These are phyloP conservation scores for Galendromus occidentalis DNA, from an alignment of 1,140 invertebrate species.

Conservation along the genomic window DNA sequence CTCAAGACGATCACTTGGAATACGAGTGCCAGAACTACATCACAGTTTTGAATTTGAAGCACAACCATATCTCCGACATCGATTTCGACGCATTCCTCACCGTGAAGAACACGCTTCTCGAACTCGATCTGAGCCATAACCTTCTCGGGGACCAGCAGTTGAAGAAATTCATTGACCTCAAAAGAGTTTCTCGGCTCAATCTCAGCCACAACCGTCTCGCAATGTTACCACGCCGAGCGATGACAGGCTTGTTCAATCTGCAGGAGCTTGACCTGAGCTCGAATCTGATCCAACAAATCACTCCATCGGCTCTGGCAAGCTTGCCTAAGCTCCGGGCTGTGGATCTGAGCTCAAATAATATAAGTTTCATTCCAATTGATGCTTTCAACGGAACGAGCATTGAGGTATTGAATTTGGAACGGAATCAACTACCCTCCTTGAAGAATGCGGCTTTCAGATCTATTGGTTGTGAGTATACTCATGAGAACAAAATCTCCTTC, in stretches of 20 bases:
- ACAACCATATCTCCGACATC: neutral
- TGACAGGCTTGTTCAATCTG: neutral
- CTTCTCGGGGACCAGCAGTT: neutral
- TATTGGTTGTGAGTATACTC: neutral
- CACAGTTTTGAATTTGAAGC: neutral
- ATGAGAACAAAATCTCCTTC: neutral
- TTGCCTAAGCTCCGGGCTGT: neutral
- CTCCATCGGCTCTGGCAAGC: neutral
- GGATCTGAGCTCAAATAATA: neutral
- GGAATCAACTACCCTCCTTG: neutral
- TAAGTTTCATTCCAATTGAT: neutral
- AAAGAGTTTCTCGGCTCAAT: neutral
- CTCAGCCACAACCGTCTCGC: neutral
- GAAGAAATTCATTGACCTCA: constrained; percentile 5
- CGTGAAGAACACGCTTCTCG: neutral
- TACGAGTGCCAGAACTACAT: neutral
- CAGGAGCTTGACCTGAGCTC: neutral
- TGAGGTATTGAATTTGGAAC: neutral
- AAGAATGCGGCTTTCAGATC: neutral
- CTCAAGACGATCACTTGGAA: constrained; percentile 9
- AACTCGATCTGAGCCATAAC: neutral
- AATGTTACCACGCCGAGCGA: neutral
- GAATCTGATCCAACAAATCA: constrained; percentile 2
- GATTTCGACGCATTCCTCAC: neutral
- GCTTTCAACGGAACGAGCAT: constrained; percentile 5